Evolutionary conservation across 2,797 vertebrate genomes (phyloP).

Genomic region (Vultur gryphus): DNA sequence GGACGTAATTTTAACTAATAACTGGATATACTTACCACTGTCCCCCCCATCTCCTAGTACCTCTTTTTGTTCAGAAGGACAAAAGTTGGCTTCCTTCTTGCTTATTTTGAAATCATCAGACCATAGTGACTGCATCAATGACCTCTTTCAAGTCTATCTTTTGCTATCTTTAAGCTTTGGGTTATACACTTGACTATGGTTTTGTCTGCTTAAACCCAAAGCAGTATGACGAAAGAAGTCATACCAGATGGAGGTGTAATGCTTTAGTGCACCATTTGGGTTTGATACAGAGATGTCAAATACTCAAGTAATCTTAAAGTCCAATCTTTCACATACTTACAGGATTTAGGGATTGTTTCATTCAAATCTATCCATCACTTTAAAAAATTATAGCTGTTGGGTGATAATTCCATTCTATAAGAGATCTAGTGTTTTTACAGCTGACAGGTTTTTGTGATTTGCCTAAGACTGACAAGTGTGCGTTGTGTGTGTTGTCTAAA

Average conservation of each 20-base stretch:
- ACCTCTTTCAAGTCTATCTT: not conserved
- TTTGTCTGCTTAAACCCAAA: not conserved
- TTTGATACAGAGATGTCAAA: not conserved
- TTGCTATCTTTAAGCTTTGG: not conserved
- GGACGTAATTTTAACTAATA: not conserved
- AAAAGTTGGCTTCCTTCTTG: not conserved
- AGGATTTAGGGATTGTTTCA: not conserved
- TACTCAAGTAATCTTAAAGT: not conserved
- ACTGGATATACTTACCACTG: not conserved
- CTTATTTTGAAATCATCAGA: not conserved
- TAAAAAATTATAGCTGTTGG: not conserved
- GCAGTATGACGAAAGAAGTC: not conserved
- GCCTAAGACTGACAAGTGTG: not conserved
- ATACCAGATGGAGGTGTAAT: not conserved
- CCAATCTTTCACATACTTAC: not conserved
- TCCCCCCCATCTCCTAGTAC: not conserved
- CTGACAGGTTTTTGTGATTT: not conserved
- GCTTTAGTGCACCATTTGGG: not conserved
- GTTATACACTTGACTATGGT: not conserved
- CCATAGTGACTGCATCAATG: not conserved
- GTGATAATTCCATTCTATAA: not conserved
- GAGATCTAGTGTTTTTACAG: not conserved
- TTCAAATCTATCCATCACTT: not conserved
- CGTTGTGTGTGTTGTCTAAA: not conserved
- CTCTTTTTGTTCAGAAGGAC: not conserved